Base-by-base conservation (phyloP, 2,797 vertebrate genomes). In the Falco cherrug region DNA sequence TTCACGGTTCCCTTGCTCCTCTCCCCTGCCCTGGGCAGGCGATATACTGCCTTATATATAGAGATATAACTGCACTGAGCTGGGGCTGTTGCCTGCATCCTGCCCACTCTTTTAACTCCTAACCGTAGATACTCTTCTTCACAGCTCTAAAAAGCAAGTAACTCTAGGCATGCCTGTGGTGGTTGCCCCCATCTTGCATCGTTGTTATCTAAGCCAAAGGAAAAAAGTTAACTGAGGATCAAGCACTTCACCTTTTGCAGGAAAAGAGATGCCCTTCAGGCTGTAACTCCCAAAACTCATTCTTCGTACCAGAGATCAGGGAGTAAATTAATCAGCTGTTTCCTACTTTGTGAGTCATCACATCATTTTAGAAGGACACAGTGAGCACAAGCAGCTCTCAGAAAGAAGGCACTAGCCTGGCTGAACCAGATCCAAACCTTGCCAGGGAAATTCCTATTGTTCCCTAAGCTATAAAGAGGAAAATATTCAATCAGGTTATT, bases 381-480 rank as follows among this genome's bases (percentile, higher is more conserved):
- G 31, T 18, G 35, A 67, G 16, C 13, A 35, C 0, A 0, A 67
- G 29, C 0, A 0, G 35, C 54, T n/a, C 13, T 13, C 41, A 41
- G 43, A 78, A 84, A 39, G 14, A 67, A 61, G 28, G 43, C 1
- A 0, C 10, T 33, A 35, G 15, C 45, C 45, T 53, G 35, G 73
- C 28, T 93, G 57, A 83, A 69, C 31, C 22, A 48, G 24, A 78
- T 25, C 53, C 51, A 65, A 57, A 43, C 17, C 1, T 0, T 75
- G 9, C 35, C 68, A 85, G 57, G 20, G 22, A 73, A 90, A 87
- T 4, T 74, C 43, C 13, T 33, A 11, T 6, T 53, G 33, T 28
- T 73, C 41, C 59, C 87, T 68, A 64, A 35, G 10, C 8, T 83
- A 57, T 25, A 10, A 48, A 50, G 45, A 18, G 0, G 4, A 60